Evolutionary conservation across 2,797 vertebrate species (phyloP).

Genomic region (Enteromius unitaeniatus): DNA sequence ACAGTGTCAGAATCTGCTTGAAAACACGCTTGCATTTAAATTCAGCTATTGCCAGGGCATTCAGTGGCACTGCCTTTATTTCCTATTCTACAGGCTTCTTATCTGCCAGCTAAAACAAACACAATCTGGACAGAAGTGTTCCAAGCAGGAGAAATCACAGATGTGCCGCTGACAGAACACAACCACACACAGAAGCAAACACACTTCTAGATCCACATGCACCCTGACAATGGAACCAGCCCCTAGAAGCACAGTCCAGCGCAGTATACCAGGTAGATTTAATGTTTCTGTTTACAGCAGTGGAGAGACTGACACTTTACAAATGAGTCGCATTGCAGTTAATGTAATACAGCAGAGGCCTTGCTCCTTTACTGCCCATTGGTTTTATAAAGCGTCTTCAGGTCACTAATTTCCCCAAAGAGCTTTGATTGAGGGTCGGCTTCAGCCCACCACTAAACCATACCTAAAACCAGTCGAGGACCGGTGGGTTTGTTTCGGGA

Average conservation of each 20-base stretch:
- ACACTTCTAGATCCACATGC: conserved; percentile 32
- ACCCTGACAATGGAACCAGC: conserved; percentile 25
- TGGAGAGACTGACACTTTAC: conserved; percentile 61
- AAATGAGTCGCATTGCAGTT: conserved; percentile 61
- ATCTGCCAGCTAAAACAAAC: conserved; percentile 52
- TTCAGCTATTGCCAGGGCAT: conserved; percentile 35
- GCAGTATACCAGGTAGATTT: conserved; percentile 56
- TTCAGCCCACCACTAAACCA: neutral
- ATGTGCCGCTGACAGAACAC: conserved; percentile 48
- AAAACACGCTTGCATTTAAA: conserved; percentile 37
- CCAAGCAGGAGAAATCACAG: conserved; percentile 42
- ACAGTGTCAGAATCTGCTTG: neutral
- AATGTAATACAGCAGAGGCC: conserved; percentile 58
- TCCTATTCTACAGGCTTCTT: conserved; percentile 36
- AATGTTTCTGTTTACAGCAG: conserved; percentile 62
- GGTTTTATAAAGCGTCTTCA: conserved; percentile 60
- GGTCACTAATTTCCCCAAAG: conserved; percentile 63
- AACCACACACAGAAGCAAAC: conserved; percentile 41
- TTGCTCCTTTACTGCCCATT: conserved; percentile 54
- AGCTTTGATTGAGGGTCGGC: conserved; percentile 35
- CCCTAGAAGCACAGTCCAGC: conserved; percentile 41
- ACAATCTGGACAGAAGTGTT: conserved; percentile 45
- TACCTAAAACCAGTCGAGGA: neutral
- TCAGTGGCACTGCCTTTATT: conserved; percentile 19
- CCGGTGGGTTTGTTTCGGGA: neutral